A percentile compares a stretch with the other conserved stretches of the same genome.
Evolutionary conservation across 1,140 invertebrate species (phyloP).

Genomic region (Pseudobourletiella spinata): DNA sequence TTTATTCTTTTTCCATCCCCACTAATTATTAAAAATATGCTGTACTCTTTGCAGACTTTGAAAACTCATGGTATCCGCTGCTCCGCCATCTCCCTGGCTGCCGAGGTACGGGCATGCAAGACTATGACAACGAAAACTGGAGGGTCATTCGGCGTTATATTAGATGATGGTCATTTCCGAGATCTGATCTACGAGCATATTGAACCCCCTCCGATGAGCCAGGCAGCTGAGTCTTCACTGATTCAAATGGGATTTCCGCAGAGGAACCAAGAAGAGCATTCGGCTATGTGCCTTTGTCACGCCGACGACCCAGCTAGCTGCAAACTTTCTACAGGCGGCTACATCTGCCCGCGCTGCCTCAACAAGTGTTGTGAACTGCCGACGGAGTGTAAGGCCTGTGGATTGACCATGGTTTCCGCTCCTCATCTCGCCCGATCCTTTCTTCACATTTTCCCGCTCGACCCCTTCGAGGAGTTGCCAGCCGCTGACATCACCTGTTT

Average conservation of each 20-base stretch:
- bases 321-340: conserved; percentile 63
- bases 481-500: conserved; percentile 52
- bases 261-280: conserved; percentile 42
- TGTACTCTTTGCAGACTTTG: conserved; percentile 38
- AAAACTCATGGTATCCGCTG: conserved; percentile 59
- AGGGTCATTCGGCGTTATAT: conserved; percentile 72
- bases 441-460: conserved; percentile 90
- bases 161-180: conserved; percentile 84
- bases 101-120: conserved; percentile 87
- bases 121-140: conserved; percentile 72
- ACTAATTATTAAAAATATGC: background rate
- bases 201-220: conserved; percentile 63
- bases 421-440: conserved; percentile 94
- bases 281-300: conserved; percentile 55
- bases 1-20: no score
- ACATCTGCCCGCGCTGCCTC: conserved; percentile 91
- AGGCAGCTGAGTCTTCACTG: conserved; percentile 67
- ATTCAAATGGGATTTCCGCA: conserved; percentile 92
- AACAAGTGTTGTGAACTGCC: conserved; percentile 97
- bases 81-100: conserved; percentile 87
- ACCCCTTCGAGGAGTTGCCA: conserved; percentile 62
- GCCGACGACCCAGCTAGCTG: conserved; percentile 57
- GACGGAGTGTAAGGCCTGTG: conserved; percentile 90
- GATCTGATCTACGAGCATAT: conserved; percentile 65
- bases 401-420: conserved; percentile 91